Evolutionary conservation across 2,797 vertebrate genomes (phyloP), one percentile per base, ranked within the genome.

Genomic region (Urophycis tenuis): DNA sequence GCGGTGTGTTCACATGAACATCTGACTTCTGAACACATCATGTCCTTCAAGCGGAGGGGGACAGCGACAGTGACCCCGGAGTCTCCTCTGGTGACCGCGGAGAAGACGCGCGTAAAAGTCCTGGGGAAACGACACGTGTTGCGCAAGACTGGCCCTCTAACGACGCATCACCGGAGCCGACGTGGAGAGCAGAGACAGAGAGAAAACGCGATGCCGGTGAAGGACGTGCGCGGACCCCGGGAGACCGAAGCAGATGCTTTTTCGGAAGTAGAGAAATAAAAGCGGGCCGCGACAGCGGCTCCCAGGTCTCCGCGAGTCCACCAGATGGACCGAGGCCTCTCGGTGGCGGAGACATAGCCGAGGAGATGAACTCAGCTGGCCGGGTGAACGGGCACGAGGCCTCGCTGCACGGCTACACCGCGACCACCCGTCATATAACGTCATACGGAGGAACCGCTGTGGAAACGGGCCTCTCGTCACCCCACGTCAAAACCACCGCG

Each of bases 61-160:
- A 93, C 83, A 95, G 94, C 71, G 95, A 94, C 79, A 94, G 91
- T 36, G 94, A 95, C 25, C 88, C 90, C 0, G 94, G 94, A 31
- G 88, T 90, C 12, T 90, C 91, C 64, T 90, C 86, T 0, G 88
- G 87, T 29, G 82, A 88, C 60, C 2, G 11, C 60, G 11, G 60
- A 77, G 87, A 79, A 33, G 91, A 92, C 6, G 76, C 85, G 0
- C 81, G 81, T 34, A 92, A 92, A 83, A 92, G 73, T 91, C 89
- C 75, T 89, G 85, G 84, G 39, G 85, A 90, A 9, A 75, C 77
- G 0, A 87, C 84, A 71, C 79, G 89, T 1, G 41, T 74, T 67
- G 32, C 53, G 53, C 22, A 9, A 3, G 74, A 85, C 84, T 76
- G 85, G 88, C 22, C 78, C 84, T 64, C 84, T 79, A 31, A 71